Evolutionary conservation across 2,113 vertebrate genomes (phyloP), one percentile per base, ranked within the genome.

Genomic region (Pagrus major): DNA sequence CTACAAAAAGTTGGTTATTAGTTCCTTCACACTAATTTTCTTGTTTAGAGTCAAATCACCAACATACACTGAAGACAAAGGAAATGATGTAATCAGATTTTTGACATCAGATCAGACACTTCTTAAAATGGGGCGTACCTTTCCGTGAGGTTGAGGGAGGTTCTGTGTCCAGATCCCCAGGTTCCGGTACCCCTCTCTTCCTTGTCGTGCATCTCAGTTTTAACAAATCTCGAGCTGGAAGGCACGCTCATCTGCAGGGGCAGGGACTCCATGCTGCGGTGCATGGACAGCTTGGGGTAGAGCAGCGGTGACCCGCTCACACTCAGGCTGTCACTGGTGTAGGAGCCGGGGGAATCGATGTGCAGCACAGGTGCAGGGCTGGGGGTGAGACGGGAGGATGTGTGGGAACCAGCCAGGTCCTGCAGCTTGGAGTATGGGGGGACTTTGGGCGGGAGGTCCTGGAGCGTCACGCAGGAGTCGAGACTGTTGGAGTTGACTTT

Each of bases 231-330:
- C 0, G 86, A 88, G 86, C 94, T 92, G 88, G 95, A 88, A 56
- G 97, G 96, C 74, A 99, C 93, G 67, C 97, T 99, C 96, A 99
- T 97, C 44, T 97, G 96, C 77, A 99, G 96, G 66, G 98, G 97
- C 78, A 99, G 95, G 18, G 97, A 98, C 92, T 99, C 98, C 97
- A 99, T 95, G 93, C 98, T 99, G 88, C 97, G 96, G 92, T 99
- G 98, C 90, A 97, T 94, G 64, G 97, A 97, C 85, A 99, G 95
- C 86, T 98, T 98, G 46, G 97, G 92, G 90, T 99, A 98, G 79
- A 98, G 96, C 89, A 97, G 94, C 1, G 96, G 95, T 14, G 97
- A 98, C 29, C 94, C 93, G 0, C 96, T 95, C 64, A 96, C 93
- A 79, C 96, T 94, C 92, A 98, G 94, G 82, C 96, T 95, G 86